phyloP scores from a whole-genome alignment of 37 sponge, comb jelly and placozoan genomes.

The Theonella swinhoei region DNA sequence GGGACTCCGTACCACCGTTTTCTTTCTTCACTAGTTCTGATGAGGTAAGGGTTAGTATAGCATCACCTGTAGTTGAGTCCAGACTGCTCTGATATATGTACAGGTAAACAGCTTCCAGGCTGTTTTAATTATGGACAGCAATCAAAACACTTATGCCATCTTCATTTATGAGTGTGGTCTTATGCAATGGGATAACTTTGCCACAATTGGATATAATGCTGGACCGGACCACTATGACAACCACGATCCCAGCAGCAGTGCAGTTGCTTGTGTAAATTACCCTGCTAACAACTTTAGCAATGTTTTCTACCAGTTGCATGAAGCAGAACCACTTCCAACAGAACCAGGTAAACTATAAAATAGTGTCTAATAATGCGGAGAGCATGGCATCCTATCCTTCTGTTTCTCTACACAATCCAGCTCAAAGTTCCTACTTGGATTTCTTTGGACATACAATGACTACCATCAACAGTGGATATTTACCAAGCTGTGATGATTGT shows the following conservation, averaged over 20 bases:
- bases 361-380: background rate
- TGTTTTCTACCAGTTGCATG: background rate
- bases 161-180: slow-evolving; percentile 54
- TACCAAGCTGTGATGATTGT: background rate
- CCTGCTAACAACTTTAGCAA: background rate
- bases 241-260: background rate
- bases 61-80: too few species aligned
- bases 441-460: background rate
- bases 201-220: background rate
- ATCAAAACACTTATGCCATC: slow-evolving; percentile 26
- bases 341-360: background rate
- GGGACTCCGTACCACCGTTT: background rate
- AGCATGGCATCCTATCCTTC: background rate
- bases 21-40: background rate
- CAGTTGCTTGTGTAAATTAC: background rate
- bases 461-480: background rate
- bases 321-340: background rate
- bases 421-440: too few species aligned
- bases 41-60: too few species aligned
- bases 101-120: slow-evolving; percentile 51
- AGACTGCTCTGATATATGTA: too few species aligned
- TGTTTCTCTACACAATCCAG: too few species aligned
- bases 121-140: slow-evolving; percentile 40
- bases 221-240: background rate
- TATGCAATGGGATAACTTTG: slow-evolving; percentile 31